phyloP scores from a whole-genome alignment of 2,888 invertebrate species.

The Calephelis perditalis region DNA sequence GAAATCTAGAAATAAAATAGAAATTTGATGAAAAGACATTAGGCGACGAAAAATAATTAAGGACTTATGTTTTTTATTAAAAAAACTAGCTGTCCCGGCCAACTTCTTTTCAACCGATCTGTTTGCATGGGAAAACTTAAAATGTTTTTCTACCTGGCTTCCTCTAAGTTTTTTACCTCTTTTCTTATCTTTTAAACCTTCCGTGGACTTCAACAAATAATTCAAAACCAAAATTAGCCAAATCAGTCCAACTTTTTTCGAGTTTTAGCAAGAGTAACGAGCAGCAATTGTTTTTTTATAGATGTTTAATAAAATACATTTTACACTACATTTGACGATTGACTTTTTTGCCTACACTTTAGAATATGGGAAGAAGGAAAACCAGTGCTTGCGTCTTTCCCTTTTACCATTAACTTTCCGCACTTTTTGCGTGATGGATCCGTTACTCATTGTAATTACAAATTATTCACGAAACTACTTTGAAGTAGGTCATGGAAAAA shows the following conservation, averaged over 20 bases:
- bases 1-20: background rate
- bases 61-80: background rate
- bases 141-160: too few relatives aligned
- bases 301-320: background rate
- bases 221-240: too few relatives aligned
- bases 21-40: background rate
- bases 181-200: too few relatives aligned
- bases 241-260: too few relatives aligned
- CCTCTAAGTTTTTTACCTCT: too few relatives aligned
- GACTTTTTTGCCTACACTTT: background rate
- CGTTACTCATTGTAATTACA: constrained; percentile 35
- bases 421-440: constrained; percentile 47
- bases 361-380: constrained; percentile 40
- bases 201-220: too few relatives aligned
- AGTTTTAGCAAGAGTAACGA: too few relatives aligned
- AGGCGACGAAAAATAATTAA: background rate
- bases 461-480: constrained; percentile 21
- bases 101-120: too few relatives aligned
- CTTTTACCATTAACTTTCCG: constrained; percentile 28
- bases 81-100: background rate
- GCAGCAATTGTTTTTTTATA: too few relatives aligned
- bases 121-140: too few relatives aligned
- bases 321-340: background rate
- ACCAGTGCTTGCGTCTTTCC: constrained; percentile 34
- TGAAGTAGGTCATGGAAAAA: background rate